These are phyloP conservation scores for Nemotelus nigrinus DNA, from an alignment of 2,888 invertebrate species.

Conservation along the genomic window DNA sequence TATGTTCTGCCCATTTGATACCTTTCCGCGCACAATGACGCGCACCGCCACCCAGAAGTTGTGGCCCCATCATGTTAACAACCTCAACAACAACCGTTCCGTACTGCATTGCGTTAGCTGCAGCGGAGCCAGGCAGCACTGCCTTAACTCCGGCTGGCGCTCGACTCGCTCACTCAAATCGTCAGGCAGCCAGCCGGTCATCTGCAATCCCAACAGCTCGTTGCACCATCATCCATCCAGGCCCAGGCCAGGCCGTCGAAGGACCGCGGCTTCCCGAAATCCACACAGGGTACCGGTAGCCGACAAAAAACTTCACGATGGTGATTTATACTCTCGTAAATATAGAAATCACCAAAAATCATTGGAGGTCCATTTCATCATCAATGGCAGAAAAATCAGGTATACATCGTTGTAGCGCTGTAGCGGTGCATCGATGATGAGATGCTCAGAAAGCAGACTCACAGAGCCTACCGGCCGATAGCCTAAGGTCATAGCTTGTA, in stretches of 20 bases:
- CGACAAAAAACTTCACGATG: conserved; percentile 42
- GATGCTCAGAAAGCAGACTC: too few species aligned
- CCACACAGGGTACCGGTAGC: conserved; percentile 45
- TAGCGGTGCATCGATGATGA: too few species aligned
- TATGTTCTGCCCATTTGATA: conserved; percentile 46
- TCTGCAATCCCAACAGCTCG: conserved; percentile 9
- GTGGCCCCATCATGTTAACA: conserved; percentile 39
- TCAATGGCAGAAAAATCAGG: conserved; percentile 45
- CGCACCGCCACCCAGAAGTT: conserved; percentile 41
- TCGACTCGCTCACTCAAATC: background rate
- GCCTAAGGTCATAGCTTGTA: too few species aligned
- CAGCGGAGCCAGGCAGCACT: too few species aligned
- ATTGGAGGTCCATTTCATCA: conserved; percentile 46
- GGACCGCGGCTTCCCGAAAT: conserved; percentile 22
- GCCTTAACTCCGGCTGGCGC: background rate
- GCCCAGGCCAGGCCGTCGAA: background rate
- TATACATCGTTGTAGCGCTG: background rate
- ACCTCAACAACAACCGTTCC: conserved; percentile 27
- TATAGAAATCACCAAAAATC: conserved; percentile 47
- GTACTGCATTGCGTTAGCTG: background rate
- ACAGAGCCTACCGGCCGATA: too few species aligned
- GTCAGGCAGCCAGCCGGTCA: conserved; percentile 1
- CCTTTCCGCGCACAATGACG: conserved; percentile 40
- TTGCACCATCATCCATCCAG: background rate
- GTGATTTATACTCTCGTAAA: conserved; percentile 46